A percentile compares a stretch with the other conserved stretches of the same genome.
Conservation (phyloP, 2,888 invertebrate genomes). For the Melipona bicolor region DNA sequence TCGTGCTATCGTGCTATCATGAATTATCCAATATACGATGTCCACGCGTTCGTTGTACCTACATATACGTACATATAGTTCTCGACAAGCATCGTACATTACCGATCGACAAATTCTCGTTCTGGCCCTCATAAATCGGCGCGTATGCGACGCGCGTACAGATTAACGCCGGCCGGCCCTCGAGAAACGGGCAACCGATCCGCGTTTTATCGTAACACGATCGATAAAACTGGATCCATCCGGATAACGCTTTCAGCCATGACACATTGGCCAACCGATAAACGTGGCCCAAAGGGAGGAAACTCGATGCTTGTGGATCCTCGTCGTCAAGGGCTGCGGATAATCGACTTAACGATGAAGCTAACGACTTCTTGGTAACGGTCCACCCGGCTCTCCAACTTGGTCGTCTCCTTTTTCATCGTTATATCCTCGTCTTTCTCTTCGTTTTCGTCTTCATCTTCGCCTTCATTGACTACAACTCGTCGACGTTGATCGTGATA, state of each 20-base stretch:
- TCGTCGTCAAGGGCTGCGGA: conserved; percentile 71
- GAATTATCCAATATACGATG: conserved; percentile 42
- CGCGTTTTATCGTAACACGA: conserved; percentile 61
- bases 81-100: conserved; percentile 47
- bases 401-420: conserved; percentile 23
- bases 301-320: conserved; percentile 70
- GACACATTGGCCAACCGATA: conserved; percentile 60
- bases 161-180: conserved; percentile 39
- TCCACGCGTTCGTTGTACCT: conserved; percentile 21
- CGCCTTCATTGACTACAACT: background rate
- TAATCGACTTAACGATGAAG: conserved; percentile 77
- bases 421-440: background rate
- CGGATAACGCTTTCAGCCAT: conserved; percentile 42
- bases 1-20: conserved; percentile 18
- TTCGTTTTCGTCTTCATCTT: background rate
- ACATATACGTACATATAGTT: conserved; percentile 2
- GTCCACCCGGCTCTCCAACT: conserved; percentile 47
- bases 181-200: background rate
- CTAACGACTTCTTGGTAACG: conserved; percentile 77
- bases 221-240: conserved; percentile 65
- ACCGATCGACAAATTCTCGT: conserved; percentile 58
- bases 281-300: conserved; percentile 60
- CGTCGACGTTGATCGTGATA: background rate
- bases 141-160: conserved; percentile 29
- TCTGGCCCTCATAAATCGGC: conserved; percentile 49